Percentiles rank a stretch among this genome's conserved stretches.
These are phyloP conservation scores for Microtus ochrogaster DNA, from an alignment of 2,113 vertebrate species.

Conservation along the genomic window DNA sequence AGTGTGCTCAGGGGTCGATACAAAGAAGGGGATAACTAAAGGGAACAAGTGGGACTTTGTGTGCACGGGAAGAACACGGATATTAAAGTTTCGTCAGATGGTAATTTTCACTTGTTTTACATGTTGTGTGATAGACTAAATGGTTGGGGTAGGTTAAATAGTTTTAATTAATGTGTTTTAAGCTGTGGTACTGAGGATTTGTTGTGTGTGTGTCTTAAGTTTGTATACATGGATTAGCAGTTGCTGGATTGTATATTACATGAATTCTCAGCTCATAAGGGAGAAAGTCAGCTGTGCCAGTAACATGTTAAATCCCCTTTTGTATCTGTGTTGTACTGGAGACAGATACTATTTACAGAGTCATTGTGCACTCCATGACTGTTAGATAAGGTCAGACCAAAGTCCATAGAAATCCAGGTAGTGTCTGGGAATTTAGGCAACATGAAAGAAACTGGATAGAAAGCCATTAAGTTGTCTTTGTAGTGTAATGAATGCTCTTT, in stretches of 20 bases:
- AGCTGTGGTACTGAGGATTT: background rate
- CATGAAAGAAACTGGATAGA: background rate
- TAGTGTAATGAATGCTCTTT: constrained; percentile 10
- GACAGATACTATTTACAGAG: constrained; percentile 6
- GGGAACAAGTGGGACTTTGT: background rate
- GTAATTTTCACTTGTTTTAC: background rate
- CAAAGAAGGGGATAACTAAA: background rate
- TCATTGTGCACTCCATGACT: background rate
- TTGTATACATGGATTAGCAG: background rate
- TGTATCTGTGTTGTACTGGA: background rate
- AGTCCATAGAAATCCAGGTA: background rate
- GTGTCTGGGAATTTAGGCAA: background rate
- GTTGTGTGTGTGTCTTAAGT: background rate
- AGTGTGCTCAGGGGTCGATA: background rate
- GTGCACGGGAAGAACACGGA: background rate
- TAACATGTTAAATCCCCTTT: background rate
- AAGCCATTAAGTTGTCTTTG: background rate
- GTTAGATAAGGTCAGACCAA: background rate
- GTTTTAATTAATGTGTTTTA: background rate
- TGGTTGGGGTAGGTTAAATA: background rate
- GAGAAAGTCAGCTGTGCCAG: background rate
- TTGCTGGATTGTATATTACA: background rate
- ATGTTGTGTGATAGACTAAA: background rate
- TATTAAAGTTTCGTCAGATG: background rate
- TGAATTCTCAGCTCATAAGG: constrained; percentile 33